phyloP scores from a whole-genome alignment of 2,888 invertebrate genomes.

The Odontothrips loti region DNA sequence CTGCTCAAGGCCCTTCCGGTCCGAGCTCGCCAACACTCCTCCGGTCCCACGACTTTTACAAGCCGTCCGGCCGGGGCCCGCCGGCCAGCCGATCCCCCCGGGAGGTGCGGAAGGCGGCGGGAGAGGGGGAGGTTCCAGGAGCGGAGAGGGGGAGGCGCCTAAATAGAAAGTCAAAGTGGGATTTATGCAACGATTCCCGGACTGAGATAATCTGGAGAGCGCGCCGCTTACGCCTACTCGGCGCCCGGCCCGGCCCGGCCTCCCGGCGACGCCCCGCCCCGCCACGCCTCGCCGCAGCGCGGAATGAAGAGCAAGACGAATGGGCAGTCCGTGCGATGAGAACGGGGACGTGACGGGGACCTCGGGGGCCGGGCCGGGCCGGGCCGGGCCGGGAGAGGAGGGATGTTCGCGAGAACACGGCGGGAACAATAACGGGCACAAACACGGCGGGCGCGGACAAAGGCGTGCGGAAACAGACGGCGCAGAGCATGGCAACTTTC shows the following conservation, averaged over 20 bases:
- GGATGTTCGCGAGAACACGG: too few species aligned
- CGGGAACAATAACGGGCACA: too few species aligned
- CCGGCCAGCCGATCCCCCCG: too few species aligned
- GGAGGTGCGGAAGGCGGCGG: too few species aligned
- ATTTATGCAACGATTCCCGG: neutral
- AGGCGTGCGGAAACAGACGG: neutral
- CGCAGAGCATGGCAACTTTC: neutral
- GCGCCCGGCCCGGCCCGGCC: neutral
- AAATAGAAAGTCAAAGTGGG: constrained; percentile 11
- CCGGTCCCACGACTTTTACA: neutral
- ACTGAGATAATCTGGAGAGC: neutral
- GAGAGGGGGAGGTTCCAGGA: too few species aligned
- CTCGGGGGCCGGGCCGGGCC: neutral
- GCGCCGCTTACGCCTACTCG: neutral
- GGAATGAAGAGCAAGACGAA: neutral
- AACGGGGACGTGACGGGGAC: neutral
- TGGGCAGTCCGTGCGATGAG: neutral
- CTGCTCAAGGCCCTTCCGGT: neutral
- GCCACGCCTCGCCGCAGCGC: neutral
- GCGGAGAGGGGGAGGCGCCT: neutral
- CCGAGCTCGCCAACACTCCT: neutral
- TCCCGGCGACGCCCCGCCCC: neutral
- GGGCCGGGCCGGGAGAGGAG: neutral
- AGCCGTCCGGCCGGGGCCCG: too few species aligned
- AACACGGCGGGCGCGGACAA: too few species aligned